Base-by-base conservation (phyloP, 2,113 vertebrate species). In the Carlito syrichta region DNA sequence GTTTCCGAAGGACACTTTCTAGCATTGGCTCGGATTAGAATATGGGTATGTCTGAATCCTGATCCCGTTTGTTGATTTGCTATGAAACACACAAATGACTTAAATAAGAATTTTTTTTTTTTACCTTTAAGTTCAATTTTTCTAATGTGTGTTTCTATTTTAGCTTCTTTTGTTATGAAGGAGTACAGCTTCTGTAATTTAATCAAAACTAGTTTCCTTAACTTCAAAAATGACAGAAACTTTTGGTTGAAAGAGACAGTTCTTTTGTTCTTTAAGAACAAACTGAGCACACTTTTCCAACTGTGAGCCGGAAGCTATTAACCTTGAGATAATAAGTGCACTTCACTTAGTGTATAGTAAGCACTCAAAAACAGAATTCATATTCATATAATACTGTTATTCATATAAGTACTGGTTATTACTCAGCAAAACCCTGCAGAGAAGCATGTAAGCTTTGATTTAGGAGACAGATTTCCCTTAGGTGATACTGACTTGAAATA, bases 241-340 rank as follows among this genome's bases (percentile, higher is more conserved):
- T 50, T 84, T 85, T 13, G 6, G 20, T 96, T 92, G 54, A 93
- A 86, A 82, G 77, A 83, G 52, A 22, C 9, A 22, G 3, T 81
- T 56, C 52, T 91, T 95, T 92, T 94, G 71, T 96, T 91, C 60
- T 68, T 60, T 88, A 58, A 95, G 45, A 76, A 82, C 19, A 89
- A 78, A 81, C 27, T 50, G 40, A 95, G 27, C n/a, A 48, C 8
- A 19, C 23, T 62, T 43, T 12, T 50, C 8, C 48, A 6, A 8
- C 8, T 52, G 1, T 32, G 11, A 76, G 1, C 35, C 76, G 12
- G 63, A 93, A 95, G 94, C 89, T 73, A 14, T 58, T 60, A 88
- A 62, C 60, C 45, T 83, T 58, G 38, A 86, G 30, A 30, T 40
- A 27, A 40, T 76, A n/a, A n/a, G 6, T 48, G 12, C 35, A 43